Conservation (phyloP, 2,113 vertebrate species). For the Carassius gibelio region DNA sequence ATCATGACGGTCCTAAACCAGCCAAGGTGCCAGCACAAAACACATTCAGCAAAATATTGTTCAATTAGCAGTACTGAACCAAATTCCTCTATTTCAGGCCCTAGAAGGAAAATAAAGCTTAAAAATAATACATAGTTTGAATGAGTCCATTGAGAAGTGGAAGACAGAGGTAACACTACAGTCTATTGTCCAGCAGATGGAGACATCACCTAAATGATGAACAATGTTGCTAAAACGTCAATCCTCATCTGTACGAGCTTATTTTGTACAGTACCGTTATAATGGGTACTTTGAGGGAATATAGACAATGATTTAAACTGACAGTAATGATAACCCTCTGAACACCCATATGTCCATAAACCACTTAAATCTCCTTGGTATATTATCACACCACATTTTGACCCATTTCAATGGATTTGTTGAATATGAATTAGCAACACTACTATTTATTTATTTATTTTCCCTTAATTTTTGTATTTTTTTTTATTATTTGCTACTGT, state of each 20-base stretch:
- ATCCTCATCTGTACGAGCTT: neutral
- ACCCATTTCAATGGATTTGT: neutral
- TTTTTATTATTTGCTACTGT: neutral
- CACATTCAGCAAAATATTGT: too few relatives aligned
- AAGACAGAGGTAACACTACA: neutral
- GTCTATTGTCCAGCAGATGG: constrained; percentile 25
- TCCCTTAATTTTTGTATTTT: too few relatives aligned
- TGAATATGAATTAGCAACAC: neutral
- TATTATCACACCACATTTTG: neutral
- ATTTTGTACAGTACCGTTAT: neutral
- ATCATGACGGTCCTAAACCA: too few relatives aligned
- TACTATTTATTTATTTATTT: neutral
- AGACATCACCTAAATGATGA: constrained; percentile 9
- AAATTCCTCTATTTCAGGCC: too few relatives aligned
- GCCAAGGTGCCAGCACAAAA: too few relatives aligned
- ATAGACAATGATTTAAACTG: neutral
- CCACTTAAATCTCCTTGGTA: neutral
- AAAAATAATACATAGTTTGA: too few relatives aligned
- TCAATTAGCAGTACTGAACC: too few relatives aligned
- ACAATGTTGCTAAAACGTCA: neutral
- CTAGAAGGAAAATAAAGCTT: too few relatives aligned
- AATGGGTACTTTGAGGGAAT: constrained; percentile 1
- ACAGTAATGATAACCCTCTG: constrained; percentile 13
- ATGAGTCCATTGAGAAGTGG: neutral
- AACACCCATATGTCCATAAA: neutral